A percentile compares a stretch with the other conserved stretches of the same genome.
Evolutionary conservation across 1,140 invertebrate genomes (phyloP).

Genomic region (Megalonaias nervosa): DNA sequence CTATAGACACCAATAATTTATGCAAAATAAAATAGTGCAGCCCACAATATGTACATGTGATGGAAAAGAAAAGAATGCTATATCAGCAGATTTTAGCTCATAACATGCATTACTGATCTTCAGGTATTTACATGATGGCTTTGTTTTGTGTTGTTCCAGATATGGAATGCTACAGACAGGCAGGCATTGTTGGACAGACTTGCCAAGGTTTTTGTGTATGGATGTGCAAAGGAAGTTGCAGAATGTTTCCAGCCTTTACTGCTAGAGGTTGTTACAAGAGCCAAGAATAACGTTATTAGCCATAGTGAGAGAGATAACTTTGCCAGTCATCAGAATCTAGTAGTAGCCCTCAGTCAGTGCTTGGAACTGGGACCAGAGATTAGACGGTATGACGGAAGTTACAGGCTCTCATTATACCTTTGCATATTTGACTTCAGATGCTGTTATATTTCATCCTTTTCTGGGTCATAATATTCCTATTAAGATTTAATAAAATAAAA

Average conservation of each 20-base stretch:
- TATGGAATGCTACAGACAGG: conserved; percentile 20
- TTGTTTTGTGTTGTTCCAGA: conserved; percentile 4
- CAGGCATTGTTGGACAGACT: conserved; percentile 13
- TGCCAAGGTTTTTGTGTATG: conserved; percentile 7
- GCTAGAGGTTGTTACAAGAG: conserved; percentile 23
- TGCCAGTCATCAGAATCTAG: conserved; percentile 32
- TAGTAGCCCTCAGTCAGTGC: conserved; percentile 34
- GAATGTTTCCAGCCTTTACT: conserved; percentile 10
- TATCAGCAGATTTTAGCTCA: not conserved
- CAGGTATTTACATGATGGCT: not conserved
- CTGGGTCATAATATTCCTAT: not conserved
- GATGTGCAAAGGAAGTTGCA: conserved; percentile 4
- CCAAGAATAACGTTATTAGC: not conserved
- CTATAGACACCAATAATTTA: too few species aligned
- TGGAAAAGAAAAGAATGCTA: not conserved
- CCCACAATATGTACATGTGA: not conserved
- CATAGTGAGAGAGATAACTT: not conserved
- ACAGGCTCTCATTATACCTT: conserved; percentile 1
- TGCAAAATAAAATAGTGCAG: too few species aligned
- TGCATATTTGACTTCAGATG: not conserved
- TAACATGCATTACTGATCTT: not conserved
- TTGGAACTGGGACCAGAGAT: conserved; percentile 25
- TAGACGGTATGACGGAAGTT: conserved; percentile 13
- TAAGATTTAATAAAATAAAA: not conserved
- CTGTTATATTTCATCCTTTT: not conserved